phyloP scores from a whole-genome alignment of 1,140 invertebrate species.

The Brachionus manjavacas region DNA sequence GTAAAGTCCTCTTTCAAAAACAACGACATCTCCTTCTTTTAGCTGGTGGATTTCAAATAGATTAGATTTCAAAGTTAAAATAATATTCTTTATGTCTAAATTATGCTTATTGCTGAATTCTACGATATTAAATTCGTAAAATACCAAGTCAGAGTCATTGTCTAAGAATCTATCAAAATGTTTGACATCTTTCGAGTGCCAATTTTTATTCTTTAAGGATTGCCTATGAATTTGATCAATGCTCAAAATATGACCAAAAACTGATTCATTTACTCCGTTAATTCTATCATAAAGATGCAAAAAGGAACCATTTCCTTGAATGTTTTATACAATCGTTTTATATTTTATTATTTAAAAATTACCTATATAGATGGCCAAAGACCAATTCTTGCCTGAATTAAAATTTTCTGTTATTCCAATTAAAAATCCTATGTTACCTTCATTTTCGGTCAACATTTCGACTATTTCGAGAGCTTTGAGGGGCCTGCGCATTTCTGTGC shows the following conservation, averaged over 20 bases:
- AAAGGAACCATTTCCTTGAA: not conserved
- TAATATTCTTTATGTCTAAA: not conserved
- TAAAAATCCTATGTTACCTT: not conserved
- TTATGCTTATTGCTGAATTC: not conserved
- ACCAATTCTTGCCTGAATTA: not conserved
- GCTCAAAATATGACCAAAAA: not conserved
- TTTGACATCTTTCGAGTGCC: not conserved
- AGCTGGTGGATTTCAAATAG: not conserved
- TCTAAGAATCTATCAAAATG: not conserved
- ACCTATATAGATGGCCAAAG: not conserved
- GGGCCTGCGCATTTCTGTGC: not conserved
- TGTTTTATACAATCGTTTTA: not conserved
- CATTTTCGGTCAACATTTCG: not conserved
- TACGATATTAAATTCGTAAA: not conserved
- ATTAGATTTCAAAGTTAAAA: not conserved
- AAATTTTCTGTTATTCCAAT: not conserved
- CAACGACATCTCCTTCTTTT: not conserved
- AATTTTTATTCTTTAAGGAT: not conserved
- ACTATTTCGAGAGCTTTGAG: not conserved
- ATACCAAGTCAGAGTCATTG: not conserved
- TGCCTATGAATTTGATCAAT: not conserved
- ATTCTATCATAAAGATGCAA: not conserved
- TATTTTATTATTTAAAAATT: not conserved
- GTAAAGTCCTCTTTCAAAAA: conserved; percentile 14
- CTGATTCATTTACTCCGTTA: not conserved